Base-by-base conservation (phyloP, 2,797 vertebrate genomes). In the Falco columbarius region DNA sequence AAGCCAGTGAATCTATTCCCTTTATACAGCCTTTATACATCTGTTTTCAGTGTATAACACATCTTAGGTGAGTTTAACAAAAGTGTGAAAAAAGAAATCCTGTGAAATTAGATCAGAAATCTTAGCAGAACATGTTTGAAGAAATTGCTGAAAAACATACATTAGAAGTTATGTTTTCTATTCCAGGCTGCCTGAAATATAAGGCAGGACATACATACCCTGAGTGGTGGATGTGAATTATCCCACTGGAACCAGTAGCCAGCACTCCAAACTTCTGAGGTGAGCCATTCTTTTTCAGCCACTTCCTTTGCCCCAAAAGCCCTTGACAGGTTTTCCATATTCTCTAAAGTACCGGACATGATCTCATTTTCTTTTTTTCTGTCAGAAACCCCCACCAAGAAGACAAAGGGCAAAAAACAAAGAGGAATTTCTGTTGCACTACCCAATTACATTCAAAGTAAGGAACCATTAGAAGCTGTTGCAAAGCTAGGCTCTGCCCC, bases 41-140 rank as follows among this genome's bases (percentile, higher is more conserved):
- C 15, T 56, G 17, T 55, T 88, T 83, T 73, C 76, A 71, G 55
- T 46, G 46, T 71, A 7, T 75, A 84, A 75, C 29, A 51, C 10
- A 44, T 82, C 86, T 92, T 63, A 67, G 49, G 66, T 84, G 49
- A 83, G 54, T 65, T 79, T 72, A 89, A 74, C 72, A 81, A 93
- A 91, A 85, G 52, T 47, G 52, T 61, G 54, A 82, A 30, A 46
- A 67, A 61, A 86, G 6, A 90, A 67, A 81, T 59, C n/a, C 65
- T 65, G 49, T 83, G 76, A 86, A 94, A 51, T 29, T 32, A 75
- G 46, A 89, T n/a, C 70, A 81, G 68, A 81, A 54, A 71, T 63
- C 22, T 81, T 70, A 75, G 54, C 34, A 94, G 72, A 85, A 58
- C 14, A 8, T 68, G 61, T 59, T 63, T 61, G 51, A 86, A 79